Evolutionary conservation across 2,888 invertebrate genomes (phyloP).

Genomic region (Argyresthia goedartella): DNA sequence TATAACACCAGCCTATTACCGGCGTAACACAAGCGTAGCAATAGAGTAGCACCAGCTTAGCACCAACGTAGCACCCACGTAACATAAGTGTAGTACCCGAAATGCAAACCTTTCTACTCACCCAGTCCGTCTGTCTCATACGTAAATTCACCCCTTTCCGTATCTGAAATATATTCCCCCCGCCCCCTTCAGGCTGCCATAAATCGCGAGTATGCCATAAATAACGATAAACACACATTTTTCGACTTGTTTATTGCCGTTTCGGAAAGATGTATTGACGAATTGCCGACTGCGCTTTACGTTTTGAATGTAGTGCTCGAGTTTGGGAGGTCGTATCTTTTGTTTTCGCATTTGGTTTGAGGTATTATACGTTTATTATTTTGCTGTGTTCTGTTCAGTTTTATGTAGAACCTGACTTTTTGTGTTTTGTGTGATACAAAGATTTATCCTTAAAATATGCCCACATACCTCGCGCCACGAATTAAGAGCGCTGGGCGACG

Average conservation of each 20-base stretch:
- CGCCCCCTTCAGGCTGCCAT: neutral
- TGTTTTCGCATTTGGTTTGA: neutral
- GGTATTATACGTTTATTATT: neutral
- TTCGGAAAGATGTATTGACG: slow-evolving; percentile 1
- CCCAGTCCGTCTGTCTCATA: neutral
- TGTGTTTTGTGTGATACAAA: too few relatives aligned
- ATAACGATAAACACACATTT: slow-evolving; percentile 5
- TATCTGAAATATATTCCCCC: neutral
- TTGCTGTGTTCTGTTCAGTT: neutral
- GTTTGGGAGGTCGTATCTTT: neutral
- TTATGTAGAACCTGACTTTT: neutral
- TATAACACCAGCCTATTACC: too few relatives aligned
- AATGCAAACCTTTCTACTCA: too few relatives aligned
- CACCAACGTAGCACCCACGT: too few relatives aligned
- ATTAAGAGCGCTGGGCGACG: too few relatives aligned
- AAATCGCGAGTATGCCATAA: slow-evolving; percentile 3
- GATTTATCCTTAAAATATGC: too few relatives aligned
- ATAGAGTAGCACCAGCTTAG: too few relatives aligned
- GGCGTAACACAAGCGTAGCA: too few relatives aligned
- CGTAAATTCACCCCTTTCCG: neutral
- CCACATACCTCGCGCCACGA: too few relatives aligned
- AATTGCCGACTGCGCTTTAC: neutral
- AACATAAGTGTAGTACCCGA: too few relatives aligned
- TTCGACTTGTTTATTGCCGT: slow-evolving; percentile 4
- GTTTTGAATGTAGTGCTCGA: neutral